Evolutionary conservation across 2,888 invertebrate species (phyloP), one percentile per base, ranked within the genome.

Genomic region (Poecilus cupreus): DNA sequence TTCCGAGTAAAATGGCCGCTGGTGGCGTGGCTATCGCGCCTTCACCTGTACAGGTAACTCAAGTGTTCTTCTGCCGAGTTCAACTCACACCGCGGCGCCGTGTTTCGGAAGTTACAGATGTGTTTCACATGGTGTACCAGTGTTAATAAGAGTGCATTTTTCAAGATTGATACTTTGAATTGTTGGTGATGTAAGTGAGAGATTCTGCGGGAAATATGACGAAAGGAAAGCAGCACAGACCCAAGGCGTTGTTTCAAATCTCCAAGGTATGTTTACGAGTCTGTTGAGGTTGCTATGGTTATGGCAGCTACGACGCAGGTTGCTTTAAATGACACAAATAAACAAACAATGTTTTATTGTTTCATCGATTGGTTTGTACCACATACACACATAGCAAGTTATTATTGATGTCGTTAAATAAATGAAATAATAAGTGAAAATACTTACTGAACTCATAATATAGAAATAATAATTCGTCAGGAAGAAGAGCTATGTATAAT

Each of bases 241-340:
- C 90, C 83, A 92, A 91, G 87, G 94, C 95, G 84, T 91, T 95
- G 82, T 94, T 92, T 88, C 94, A 95, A 89, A 93, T 94, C 87
- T 93, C 94, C 78, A 94, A 94, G 94, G 95, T 95, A 88, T 20
- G 32, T n/a, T n/a, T n/a, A n/a, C n/a, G n/a, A n/a, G n/a, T n/a
- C n/a, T n/a, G n/a, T n/a, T n/a, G n/a, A 74, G 43, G 57, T 80
- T 72, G 46, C 46, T 26, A 68, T n/a, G n/a, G n/a, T n/a, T n/a
- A n/a, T n/a, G 24, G 22, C 68, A 26, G 22, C 39, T 24, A 43
- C 39, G n/a, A 10, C 8, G 8, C n/a, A 37, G 26, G 43, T 60
- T 68, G 64, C 22, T 75, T 81, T 81, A 81, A 81, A 81, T 81
- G 81, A 75, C 75, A 75, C 43, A 13, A 16, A 32, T 68, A 68